Conservation (phyloP, 2,113 vertebrate genomes). For the Pangasianodon gigas region DNA sequence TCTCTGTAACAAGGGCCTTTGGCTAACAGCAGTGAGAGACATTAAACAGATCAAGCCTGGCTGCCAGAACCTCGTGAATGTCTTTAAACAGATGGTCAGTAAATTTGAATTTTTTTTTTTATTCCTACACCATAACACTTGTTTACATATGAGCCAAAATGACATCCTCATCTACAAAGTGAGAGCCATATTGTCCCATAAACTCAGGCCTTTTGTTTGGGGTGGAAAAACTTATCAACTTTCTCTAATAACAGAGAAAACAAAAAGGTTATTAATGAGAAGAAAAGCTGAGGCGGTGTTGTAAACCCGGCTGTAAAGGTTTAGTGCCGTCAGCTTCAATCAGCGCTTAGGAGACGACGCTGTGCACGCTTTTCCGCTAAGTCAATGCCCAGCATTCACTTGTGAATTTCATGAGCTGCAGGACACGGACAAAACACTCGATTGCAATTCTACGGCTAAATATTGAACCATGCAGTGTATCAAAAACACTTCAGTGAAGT, state of each 20-base stretch:
- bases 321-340: slow-evolving; percentile 56
- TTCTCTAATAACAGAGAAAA: slow-evolving; percentile 27
- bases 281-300: slow-evolving; percentile 15
- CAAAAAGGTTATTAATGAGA: slow-evolving; percentile 42
- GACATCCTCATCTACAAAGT: not conserved
- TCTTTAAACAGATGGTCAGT: slow-evolving; percentile 54
- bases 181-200: not conserved
- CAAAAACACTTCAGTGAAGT: not conserved
- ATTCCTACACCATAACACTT: slow-evolving; percentile 39
- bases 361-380: slow-evolving; percentile 38
- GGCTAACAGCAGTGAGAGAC: slow-evolving; percentile 33
- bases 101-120: slow-evolving; percentile 22
- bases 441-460: not conserved
- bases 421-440: slow-evolving; percentile 65
- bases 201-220: not conserved
- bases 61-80: slow-evolving; percentile 41
- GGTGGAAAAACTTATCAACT: slow-evolving; percentile 31
- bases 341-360: slow-evolving; percentile 35
- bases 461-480: not conserved
- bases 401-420: not conserved
- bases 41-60: slow-evolving; percentile 37
- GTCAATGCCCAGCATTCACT: slow-evolving; percentile 34
- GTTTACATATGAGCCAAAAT: slow-evolving; percentile 42
- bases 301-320: slow-evolving; percentile 52
- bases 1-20: slow-evolving; percentile 36